A percentile compares a stretch with the other conserved stretches of the same genome.
These are phyloP conservation scores for Kryphioiulus occultus DNA, from an alignment of 2,888 invertebrate species.

Conservation along the genomic window DNA sequence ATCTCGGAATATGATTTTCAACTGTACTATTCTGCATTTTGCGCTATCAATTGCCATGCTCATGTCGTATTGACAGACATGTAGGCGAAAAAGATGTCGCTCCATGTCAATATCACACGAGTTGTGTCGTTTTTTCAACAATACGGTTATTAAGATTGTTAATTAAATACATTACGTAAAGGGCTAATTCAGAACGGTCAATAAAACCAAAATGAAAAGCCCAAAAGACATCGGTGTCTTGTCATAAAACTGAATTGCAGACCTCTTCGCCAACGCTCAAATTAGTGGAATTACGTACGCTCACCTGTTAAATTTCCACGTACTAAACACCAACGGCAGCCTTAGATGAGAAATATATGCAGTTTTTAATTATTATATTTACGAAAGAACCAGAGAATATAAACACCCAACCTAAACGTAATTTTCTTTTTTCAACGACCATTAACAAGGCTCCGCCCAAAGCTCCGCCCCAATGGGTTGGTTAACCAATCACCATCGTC, in stretches of 20 bases:
- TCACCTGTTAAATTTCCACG: background rate
- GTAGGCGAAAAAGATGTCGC: background rate
- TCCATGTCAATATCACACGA: too few species aligned
- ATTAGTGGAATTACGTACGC: background rate
- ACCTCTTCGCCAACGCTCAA: background rate
- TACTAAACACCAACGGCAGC: background rate
- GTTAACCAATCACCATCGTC: background rate
- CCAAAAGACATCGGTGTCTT: background rate
- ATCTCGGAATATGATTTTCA: background rate
- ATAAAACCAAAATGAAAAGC: background rate
- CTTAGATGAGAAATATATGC: background rate
- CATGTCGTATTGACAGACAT: background rate
- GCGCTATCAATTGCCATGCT: background rate
- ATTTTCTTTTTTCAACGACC: background rate
- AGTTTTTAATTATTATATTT: background rate
- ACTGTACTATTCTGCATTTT: background rate
- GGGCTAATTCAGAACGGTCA: background rate
- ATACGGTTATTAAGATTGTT: too few species aligned
- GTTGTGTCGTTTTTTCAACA: too few species aligned
- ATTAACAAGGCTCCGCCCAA: background rate
- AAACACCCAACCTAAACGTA: background rate
- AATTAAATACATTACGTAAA: background rate
- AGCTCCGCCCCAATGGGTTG: background rate
- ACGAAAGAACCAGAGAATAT: background rate
- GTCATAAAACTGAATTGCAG: background rate